Evolutionary conservation across 2,888 invertebrate species (phyloP).

Genomic region (Dryobotodes eremita): DNA sequence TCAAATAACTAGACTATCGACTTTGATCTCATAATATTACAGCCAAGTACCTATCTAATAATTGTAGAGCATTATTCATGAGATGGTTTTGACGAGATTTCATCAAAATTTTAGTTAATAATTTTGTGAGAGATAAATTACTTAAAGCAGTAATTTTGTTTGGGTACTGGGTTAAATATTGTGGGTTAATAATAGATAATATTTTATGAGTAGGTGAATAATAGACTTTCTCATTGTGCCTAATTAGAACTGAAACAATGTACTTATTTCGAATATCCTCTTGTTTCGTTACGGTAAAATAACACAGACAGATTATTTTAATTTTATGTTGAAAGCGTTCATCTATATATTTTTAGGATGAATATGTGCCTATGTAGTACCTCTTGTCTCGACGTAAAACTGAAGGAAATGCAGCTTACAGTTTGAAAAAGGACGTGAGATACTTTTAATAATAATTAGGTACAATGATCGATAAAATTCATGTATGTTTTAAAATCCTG

Average conservation of each 20-base stretch:
- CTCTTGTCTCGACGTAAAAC: neutral
- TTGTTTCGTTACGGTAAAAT: neutral
- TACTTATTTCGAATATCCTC: neutral
- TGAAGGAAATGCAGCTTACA: neutral
- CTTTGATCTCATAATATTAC: neutral
- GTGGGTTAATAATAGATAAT: neutral
- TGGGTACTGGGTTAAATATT: neutral
- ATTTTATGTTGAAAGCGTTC: neutral
- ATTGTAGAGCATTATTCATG: too few species aligned
- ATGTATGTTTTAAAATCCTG: neutral
- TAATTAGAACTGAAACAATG: neutral
- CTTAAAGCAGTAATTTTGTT: conserved; percentile 5
- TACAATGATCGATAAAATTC: neutral
- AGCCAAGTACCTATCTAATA: neutral
- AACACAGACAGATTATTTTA: neutral
- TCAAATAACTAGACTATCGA: neutral
- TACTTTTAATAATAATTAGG: neutral
- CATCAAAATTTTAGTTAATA: conserved; percentile 4
- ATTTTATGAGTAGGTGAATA: neutral
- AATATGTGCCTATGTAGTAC: neutral
- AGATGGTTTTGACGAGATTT: neutral
- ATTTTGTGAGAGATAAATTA: conserved; percentile 3
- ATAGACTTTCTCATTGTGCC: neutral
- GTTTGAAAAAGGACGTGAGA: neutral
- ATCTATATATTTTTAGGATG: too few species aligned